These are phyloP conservation scores for Polyploca ridens DNA, from an alignment of 2,888 invertebrate genomes.

Conservation along the genomic window DNA sequence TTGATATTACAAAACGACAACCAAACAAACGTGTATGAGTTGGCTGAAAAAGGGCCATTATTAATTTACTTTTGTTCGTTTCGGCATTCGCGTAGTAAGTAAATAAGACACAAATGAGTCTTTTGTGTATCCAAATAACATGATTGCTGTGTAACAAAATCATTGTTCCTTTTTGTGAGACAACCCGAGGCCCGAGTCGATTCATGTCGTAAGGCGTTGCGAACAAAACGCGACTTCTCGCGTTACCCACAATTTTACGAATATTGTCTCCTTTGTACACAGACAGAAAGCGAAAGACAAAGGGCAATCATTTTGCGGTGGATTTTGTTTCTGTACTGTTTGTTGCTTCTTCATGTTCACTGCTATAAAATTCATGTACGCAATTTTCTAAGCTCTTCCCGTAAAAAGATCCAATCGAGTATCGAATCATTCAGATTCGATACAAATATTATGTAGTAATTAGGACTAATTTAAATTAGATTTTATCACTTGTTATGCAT, in stretches of 20 bases:
- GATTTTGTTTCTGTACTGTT: constrained; percentile 15
- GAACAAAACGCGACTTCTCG: constrained; percentile 38
- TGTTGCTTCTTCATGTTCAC: constrained; percentile 1
- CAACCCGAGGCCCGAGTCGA: constrained; percentile 7
- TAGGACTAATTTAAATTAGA: too few relatives aligned
- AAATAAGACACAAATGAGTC: constrained; percentile 40
- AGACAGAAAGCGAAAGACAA: constrained; percentile 34
- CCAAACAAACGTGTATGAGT: not conserved
- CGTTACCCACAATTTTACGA: constrained; percentile 38
- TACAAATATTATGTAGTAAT: too few relatives aligned
- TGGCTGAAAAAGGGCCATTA: constrained; percentile 10
- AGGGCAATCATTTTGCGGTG: constrained; percentile 29
- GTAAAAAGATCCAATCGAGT: too few relatives aligned
- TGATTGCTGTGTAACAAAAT: constrained; percentile 43
- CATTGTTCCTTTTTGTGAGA: constrained; percentile 35
- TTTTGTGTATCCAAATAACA: constrained; percentile 42
- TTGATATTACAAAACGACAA: not conserved
- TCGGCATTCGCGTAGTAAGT: constrained; percentile 22
- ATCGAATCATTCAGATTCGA: too few relatives aligned
- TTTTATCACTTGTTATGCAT: too few relatives aligned
- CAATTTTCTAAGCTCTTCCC: not conserved
- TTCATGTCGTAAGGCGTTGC: constrained; percentile 32
- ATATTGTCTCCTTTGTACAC: constrained; percentile 44
- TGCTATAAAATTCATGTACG: not conserved
- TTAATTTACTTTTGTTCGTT: constrained; percentile 2